These are phyloP conservation scores for Lamellibrachia columna DNA, from an alignment of 2,888 invertebrate genomes.

Conservation along the genomic window DNA sequence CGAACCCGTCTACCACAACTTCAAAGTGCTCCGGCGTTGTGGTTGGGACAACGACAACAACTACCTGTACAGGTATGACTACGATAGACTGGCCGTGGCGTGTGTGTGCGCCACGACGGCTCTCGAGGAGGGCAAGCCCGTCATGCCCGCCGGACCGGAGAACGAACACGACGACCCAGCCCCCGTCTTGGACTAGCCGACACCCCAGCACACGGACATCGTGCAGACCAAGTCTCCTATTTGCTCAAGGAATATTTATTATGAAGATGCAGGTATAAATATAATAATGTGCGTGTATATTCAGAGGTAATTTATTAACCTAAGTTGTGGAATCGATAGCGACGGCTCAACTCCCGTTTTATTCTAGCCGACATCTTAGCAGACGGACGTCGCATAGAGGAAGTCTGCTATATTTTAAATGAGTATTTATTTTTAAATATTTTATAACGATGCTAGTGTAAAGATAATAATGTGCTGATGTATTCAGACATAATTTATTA, in stretches of 20 bases:
- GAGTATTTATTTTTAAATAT: no score
- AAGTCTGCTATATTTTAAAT: no score
- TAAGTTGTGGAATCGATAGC: no score
- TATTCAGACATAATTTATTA: no score
- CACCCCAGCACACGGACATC: neutral
- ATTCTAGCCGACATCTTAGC: no score
- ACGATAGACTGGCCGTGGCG: neutral
- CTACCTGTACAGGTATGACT: conserved; percentile 7
- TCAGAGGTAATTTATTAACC: neutral
- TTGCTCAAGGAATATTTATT: neutral
- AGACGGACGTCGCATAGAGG: no score
- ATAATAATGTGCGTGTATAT: neutral
- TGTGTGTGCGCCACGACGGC: conserved; percentile 4
- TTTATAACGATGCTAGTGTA: no score
- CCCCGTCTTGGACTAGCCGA: neutral
- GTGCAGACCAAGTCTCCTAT: neutral
- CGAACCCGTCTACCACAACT: neutral
- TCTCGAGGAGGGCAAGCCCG: neutral
- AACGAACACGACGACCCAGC: neutral
- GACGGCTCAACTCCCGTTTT: no score
- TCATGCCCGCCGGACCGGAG: neutral
- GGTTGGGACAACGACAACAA: neutral
- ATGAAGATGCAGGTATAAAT: neutral
- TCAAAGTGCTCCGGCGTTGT: neutral
- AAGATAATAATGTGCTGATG: no score